Evolutionary conservation across 2,888 invertebrate genomes (phyloP).

Genomic region (Xylota segnis): DNA sequence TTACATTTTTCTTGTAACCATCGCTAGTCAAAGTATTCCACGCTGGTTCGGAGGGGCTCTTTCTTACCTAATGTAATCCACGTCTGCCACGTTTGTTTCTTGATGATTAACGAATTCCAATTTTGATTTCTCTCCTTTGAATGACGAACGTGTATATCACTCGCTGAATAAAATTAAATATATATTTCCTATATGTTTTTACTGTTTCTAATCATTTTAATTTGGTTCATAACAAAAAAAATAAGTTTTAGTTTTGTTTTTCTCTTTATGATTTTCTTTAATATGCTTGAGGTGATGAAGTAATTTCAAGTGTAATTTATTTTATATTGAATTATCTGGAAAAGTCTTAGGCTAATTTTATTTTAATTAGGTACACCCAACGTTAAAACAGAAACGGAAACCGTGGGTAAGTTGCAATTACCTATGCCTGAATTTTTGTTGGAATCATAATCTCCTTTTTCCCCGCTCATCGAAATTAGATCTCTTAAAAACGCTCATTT

Average conservation of each 20-base stretch:
- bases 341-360: constrained; percentile 72
- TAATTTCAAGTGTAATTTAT: constrained; percentile 37
- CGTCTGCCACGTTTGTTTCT: too few relatives aligned
- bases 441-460: constrained; percentile 65
- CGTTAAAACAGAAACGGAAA: constrained; percentile 72
- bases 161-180: neutral
- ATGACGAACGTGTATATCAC: too few relatives aligned
- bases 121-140: neutral
- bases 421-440: constrained; percentile 66
- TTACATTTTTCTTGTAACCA: too few relatives aligned
- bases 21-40: too few relatives aligned
- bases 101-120: neutral
- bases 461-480: constrained; percentile 73
- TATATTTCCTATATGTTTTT: neutral
- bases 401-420: constrained; percentile 69
- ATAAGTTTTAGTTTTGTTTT: neutral
- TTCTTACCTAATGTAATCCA: too few relatives aligned
- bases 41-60: too few relatives aligned
- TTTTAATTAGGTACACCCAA: constrained; percentile 74
- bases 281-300: constrained; percentile 37
- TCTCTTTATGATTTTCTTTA: constrained; percentile 40
- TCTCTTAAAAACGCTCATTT: constrained; percentile 60
- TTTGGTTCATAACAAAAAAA: neutral
- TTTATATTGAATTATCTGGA: constrained; percentile 48
- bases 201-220: constrained; percentile 1